Evolutionary conservation across 2,888 invertebrate genomes (phyloP).

Genomic region (Alviniconcha strummeri): DNA sequence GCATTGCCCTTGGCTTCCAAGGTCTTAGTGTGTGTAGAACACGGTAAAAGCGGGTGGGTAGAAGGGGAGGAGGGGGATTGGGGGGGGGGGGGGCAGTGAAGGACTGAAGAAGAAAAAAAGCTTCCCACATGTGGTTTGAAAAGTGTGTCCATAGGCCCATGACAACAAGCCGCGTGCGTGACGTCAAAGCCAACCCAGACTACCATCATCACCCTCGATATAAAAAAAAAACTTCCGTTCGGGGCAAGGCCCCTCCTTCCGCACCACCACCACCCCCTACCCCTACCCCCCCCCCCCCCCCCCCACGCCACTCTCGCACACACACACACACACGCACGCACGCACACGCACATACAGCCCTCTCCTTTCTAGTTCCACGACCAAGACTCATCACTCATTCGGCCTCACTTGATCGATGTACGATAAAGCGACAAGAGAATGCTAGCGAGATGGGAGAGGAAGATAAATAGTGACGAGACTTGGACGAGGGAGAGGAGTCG

Average conservation of each 20-base stretch:
- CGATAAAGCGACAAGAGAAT: conserved; percentile 26
- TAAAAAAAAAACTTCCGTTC: neutral
- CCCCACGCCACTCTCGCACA: conserved; percentile 1
- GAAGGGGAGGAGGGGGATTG: no score
- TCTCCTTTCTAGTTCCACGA: neutral
- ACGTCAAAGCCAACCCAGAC: conserved; percentile 12
- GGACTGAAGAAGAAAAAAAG: no score
- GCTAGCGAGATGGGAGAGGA: conserved; percentile 20
- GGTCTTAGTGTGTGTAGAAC: no score
- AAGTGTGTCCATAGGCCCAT: conserved; percentile 14
- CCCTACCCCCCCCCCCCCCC: neutral
- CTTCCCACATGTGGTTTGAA: no score
- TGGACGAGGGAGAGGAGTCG: neutral
- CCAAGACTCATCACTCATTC: conserved; percentile 9
- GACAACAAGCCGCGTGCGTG: conserved; percentile 12
- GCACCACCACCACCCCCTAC: neutral
- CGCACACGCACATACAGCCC: neutral
- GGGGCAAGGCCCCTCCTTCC: neutral
- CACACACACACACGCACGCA: no score
- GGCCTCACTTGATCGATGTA: conserved; percentile 15
- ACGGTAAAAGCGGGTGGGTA: no score
- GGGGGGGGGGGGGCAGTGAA: no score
- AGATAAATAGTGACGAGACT: conserved; percentile 24
- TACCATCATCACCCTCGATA: neutral
- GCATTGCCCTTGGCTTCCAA: no score